Conservation (phyloP, 2,797 vertebrate species). For the Mallotus villosus region DNA sequence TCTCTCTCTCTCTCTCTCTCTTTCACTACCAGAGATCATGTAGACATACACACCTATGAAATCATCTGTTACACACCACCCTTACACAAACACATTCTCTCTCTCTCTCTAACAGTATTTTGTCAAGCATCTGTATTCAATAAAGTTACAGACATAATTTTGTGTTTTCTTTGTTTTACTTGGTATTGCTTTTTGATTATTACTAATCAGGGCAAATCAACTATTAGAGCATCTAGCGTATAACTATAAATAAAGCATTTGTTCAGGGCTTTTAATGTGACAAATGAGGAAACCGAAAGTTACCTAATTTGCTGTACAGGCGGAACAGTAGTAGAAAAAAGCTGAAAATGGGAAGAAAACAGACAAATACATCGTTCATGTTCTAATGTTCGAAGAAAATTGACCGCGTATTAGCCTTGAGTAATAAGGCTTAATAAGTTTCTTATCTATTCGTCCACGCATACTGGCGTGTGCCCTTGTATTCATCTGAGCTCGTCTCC, state of each 20-base stretch:
- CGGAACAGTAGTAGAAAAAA: conserved; percentile 5
- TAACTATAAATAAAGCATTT: background rate
- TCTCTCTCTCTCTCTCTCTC: too few relatives aligned
- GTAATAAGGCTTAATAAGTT: background rate
- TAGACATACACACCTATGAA: too few relatives aligned
- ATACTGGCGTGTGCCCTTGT: background rate
- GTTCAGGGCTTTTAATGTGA: background rate
- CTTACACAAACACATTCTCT: too few relatives aligned
- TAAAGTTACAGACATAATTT: too few relatives aligned
- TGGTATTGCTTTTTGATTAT: too few relatives aligned
- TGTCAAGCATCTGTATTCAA: too few relatives aligned
- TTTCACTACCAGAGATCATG: too few relatives aligned
- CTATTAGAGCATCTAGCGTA: too few relatives aligned
- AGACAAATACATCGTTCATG: background rate
- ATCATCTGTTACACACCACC: too few relatives aligned
- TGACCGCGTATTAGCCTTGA: background rate
- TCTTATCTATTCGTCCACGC: background rate
- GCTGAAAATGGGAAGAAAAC: conserved; percentile 12
- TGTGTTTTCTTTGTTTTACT: too few relatives aligned
- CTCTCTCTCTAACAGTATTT: too few relatives aligned
- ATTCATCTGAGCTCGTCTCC: background rate
- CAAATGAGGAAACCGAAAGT: conserved; percentile 3
- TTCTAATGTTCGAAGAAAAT: conserved; percentile 1
- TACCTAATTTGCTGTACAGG: conserved; percentile 12
- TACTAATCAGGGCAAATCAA: too few relatives aligned